Conservation (phyloP, 2,113 vertebrate species). For the Paralichthys olivaceus region DNA sequence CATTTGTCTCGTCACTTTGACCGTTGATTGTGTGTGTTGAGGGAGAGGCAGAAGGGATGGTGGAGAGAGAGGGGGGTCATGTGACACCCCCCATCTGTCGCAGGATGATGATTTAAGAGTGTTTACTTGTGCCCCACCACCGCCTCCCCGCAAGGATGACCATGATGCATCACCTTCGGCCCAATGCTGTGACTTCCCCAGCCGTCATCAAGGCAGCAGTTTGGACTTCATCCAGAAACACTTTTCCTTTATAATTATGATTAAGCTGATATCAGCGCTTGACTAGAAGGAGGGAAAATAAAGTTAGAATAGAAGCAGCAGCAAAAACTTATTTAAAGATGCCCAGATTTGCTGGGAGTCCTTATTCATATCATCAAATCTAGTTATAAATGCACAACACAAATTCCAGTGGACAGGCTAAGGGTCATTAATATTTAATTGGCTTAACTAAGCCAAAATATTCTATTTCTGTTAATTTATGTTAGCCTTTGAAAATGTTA, state of each 20-base stretch:
- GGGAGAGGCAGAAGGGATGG: conserved; percentile 11
- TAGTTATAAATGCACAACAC: conserved; percentile 41
- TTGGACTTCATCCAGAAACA: conserved; percentile 59
- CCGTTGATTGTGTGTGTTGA: conserved; percentile 31
- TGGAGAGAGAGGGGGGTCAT: conserved; percentile 27
- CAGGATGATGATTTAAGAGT: conserved; percentile 79
- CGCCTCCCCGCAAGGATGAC: conserved; percentile 63
- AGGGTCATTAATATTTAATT: conserved; percentile 49
- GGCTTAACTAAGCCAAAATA: conserved; percentile 42
- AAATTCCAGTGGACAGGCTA: conserved; percentile 34
- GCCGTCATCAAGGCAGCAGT: conserved; percentile 55
- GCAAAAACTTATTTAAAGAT: neutral
- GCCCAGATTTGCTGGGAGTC: conserved; percentile 7
- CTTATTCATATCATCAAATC: conserved; percentile 48
- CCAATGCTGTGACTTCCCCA: conserved; percentile 41
- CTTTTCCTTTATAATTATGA: conserved; percentile 21
- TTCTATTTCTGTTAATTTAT: conserved; percentile 50
- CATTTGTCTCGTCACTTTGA: conserved; percentile 16
- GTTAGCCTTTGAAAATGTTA: conserved; percentile 47
- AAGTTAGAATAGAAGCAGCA: conserved; percentile 1
- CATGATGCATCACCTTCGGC: conserved; percentile 78
- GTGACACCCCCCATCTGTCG: conserved; percentile 68
- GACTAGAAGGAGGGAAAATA: conserved; percentile 11
- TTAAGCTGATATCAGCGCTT: conserved; percentile 34
- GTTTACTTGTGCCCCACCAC: conserved; percentile 74